Evolutionary conservation across 2,797 vertebrate genomes (phyloP), one percentile per base, ranked within the genome.

Genomic region (Myioborus miniatus): DNA sequence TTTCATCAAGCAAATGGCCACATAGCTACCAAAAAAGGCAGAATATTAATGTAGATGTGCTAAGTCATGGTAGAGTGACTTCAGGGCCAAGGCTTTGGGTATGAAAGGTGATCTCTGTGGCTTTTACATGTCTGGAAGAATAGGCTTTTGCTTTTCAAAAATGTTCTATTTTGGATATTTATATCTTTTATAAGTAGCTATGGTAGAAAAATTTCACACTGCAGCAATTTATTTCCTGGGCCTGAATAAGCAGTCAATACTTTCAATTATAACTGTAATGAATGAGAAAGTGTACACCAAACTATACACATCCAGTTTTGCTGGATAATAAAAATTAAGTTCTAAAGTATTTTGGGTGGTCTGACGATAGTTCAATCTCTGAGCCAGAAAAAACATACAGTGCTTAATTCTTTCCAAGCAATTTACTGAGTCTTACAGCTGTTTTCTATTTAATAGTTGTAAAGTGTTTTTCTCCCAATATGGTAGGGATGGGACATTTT

Each of bases 401-500:
- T 36, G 39, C 36, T 47, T 84, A 74, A 78, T 80, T 90, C n/a
- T 72, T 92, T 71, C 86, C 77, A 94, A 89, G 68, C 56, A 74
- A 87, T 78, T 92, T 85, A 87, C 74, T 79, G 75, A 83, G 46
- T 78, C 23, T 37, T 87, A 49, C 83, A 90, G 75, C 81, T 93
- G 80, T 64, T 90, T 94, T 63, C 50, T 17, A 84, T 82, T 92
- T 87, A 83, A 92, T 16, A 88, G 59, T 26, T 80, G 77, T 16
- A 37, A 81, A 76, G 41, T 32, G 19, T 13, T 87, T 90, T 94
- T 70, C 27, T 84, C 32, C 14, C 59, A 34, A 6, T 58, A 59
- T 5, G 11, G 34, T 21, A 19, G 14, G 52, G 18, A 16, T 6
- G 4, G 41, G 46, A 71, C 32, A 49, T 83, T 36, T 91, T 14